Conservation (phyloP, 2,797 vertebrate genomes). For the Semaprochilodus insignis region DNA sequence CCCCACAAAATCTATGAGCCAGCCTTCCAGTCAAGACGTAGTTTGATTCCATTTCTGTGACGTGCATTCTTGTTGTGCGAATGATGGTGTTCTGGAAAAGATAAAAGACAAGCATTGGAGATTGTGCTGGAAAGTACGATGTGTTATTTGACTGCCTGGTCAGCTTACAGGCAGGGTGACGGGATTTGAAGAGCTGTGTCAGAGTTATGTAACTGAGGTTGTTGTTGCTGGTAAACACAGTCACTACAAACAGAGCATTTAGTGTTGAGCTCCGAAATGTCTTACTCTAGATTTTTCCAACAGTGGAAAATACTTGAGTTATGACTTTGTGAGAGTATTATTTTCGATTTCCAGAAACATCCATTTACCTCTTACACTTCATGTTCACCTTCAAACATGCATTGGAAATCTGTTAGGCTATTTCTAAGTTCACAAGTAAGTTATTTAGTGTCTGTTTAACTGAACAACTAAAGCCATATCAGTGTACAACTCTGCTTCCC, state of each 20-base stretch:
- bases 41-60: conserved; percentile 51
- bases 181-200: background rate
- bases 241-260: background rate
- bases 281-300: background rate
- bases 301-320: background rate
- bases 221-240: background rate
- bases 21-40: conserved; percentile 46
- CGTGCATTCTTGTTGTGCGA: background rate
- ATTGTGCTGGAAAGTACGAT: conserved; percentile 7
- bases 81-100: conserved; percentile 57
- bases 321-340: background rate
- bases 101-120: conserved; percentile 22
- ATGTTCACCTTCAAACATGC: no score
- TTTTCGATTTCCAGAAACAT: no score
- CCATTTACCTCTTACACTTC: no score
- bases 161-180: conserved; percentile 11
- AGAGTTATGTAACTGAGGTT: conserved; percentile 28
- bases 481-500: no score
- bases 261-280: background rate
- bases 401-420: no score
- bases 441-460: no score
- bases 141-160: background rate
- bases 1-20: background rate
- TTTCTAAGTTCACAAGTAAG: no score
- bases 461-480: no score